Evolutionary conservation across 2,888 invertebrate species (phyloP).

Genomic region (Drosophila paranaensis): DNA sequence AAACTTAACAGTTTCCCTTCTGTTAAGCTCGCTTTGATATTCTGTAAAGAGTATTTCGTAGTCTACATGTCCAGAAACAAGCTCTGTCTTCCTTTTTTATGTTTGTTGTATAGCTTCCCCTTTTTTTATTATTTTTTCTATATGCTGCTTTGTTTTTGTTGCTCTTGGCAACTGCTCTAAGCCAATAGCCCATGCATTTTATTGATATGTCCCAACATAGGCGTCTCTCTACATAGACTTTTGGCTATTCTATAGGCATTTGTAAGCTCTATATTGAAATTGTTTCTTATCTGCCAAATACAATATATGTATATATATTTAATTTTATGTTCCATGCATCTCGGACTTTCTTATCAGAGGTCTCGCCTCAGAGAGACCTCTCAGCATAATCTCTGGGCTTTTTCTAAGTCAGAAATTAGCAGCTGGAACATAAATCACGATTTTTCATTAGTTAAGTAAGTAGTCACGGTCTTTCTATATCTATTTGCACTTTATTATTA

Average conservation of each 20-base stretch:
- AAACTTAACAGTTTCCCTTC: too few species aligned
- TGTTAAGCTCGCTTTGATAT: too few species aligned
- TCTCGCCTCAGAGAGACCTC: slow-evolving; percentile 4
- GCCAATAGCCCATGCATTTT: slow-evolving; percentile 46
- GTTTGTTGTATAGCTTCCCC: slow-evolving; percentile 44
- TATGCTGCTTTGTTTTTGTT: slow-evolving; percentile 32
- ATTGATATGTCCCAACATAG: slow-evolving; percentile 25
- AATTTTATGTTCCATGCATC: slow-evolving; percentile 10
- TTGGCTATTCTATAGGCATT: background rate
- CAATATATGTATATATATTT: background rate
- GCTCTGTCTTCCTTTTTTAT: slow-evolving; percentile 11
- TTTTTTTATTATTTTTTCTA: slow-evolving; percentile 7
- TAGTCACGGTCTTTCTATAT: slow-evolving; percentile 3
- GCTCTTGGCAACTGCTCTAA: slow-evolving; percentile 41
- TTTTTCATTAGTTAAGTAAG: slow-evolving; percentile 1
- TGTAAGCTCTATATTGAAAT: background rate
- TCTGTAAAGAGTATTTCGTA: slow-evolving; percentile 13
- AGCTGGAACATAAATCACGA: slow-evolving; percentile 1
- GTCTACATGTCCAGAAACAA: background rate
- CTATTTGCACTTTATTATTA: slow-evolving; percentile 18
- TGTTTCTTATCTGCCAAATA: slow-evolving; percentile 17
- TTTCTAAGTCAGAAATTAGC: slow-evolving; percentile 3
- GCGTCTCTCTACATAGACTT: slow-evolving; percentile 1
- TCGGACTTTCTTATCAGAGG: slow-evolving; percentile 23
- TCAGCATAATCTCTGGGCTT: slow-evolving; percentile 7